Percentiles rank a stretch among this genome's conserved stretches.
Conservation (phyloP, 2,888 invertebrate species). For the Minunthozetes semirufus region DNA sequence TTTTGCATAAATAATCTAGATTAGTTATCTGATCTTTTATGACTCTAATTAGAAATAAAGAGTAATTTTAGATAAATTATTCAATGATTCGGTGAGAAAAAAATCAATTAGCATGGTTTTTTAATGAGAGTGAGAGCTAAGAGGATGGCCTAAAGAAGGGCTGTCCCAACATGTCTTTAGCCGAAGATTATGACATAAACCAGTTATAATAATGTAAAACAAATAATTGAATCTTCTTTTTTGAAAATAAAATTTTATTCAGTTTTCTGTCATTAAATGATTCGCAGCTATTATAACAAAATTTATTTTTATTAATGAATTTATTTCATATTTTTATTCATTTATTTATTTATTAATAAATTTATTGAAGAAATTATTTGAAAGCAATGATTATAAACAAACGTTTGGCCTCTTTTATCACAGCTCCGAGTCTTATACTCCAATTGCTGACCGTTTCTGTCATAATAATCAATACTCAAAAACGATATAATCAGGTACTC, state of each 20-base stretch:
- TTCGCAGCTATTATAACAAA: not conserved
- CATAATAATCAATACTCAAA: not conserved
- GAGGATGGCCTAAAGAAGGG: too few relatives aligned
- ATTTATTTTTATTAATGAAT: not conserved
- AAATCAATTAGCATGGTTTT: too few relatives aligned
- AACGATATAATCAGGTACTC: not conserved
- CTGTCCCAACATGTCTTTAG: too few relatives aligned
- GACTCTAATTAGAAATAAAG: too few relatives aligned
- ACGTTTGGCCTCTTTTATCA: not conserved
- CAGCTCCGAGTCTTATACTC: not conserved
- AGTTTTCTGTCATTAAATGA: not conserved
- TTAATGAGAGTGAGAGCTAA: too few relatives aligned
- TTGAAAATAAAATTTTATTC: not conserved
- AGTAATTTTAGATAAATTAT: too few relatives aligned
- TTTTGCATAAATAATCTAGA: too few relatives aligned
- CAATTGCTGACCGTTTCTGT: slow-evolving; percentile 8
- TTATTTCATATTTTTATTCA: not conserved
- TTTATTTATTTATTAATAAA: not conserved
- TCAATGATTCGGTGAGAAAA: too few relatives aligned
- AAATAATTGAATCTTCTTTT: too few relatives aligned
- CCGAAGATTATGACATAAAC: too few relatives aligned
- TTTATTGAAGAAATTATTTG: not conserved
- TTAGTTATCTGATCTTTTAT: too few relatives aligned
- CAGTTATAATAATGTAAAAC: too few relatives aligned
- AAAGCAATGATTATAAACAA: not conserved